Evolutionary conservation across 2,797 vertebrate genomes (phyloP).

Genomic region (Malacoctenus gilli): DNA sequence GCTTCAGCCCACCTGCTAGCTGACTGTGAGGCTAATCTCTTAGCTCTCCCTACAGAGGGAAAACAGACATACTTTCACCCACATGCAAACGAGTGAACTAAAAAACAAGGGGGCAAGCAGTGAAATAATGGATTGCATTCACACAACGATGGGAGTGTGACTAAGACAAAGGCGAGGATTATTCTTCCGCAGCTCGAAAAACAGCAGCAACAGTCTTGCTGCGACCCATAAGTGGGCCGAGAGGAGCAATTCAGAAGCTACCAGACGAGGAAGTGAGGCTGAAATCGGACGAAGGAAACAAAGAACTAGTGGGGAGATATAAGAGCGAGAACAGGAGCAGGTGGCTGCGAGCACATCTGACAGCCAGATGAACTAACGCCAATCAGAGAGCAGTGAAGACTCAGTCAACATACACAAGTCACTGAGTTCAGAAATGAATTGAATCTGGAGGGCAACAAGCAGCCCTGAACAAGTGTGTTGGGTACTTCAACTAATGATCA

Average conservation of each 20-base stretch:
- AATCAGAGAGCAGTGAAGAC: conserved; percentile 21
- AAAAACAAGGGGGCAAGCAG: conserved; percentile 43
- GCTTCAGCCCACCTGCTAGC: conserved; percentile 42
- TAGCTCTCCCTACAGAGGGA: conserved; percentile 19
- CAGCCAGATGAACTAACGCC: conserved; percentile 23
- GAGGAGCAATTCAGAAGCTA: conserved; percentile 25
- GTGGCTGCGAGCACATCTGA: conserved; percentile 19
- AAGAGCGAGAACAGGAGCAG: conserved; percentile 20
- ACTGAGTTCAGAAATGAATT: conserved; percentile 24
- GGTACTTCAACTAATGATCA: not conserved
- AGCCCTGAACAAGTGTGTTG: not conserved
- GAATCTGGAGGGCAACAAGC: not conserved
- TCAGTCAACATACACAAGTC: conserved; percentile 1
- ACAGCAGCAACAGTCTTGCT: conserved; percentile 59
- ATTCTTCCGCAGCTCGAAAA: conserved; percentile 36
- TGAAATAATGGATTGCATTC: conserved; percentile 57
- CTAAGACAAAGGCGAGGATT: conserved; percentile 56
- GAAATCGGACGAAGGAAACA: conserved; percentile 11
- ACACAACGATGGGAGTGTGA: conserved; percentile 35
- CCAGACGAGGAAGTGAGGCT: conserved; percentile 32
- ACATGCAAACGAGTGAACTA: conserved; percentile 26
- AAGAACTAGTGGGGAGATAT: conserved; percentile 24
- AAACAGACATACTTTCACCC: conserved; percentile 25
- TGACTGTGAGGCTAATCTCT: conserved; percentile 36
- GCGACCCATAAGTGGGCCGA: conserved; percentile 38